phyloP scores from a whole-genome alignment of 2,797 vertebrate genomes.

The Heliangelus exortis region DNA sequence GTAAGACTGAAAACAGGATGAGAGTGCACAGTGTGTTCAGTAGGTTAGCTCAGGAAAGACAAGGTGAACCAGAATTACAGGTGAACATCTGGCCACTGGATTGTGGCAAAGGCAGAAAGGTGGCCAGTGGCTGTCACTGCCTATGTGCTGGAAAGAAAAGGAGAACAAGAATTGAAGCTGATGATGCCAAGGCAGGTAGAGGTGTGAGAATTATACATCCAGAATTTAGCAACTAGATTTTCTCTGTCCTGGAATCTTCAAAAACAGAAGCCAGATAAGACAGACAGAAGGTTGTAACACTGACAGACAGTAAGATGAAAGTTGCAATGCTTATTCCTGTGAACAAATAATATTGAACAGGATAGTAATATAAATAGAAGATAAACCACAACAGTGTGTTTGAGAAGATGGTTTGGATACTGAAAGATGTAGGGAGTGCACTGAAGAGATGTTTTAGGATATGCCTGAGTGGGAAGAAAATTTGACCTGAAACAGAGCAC shows the following conservation, averaged over 20 bases:
- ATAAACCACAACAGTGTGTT: fast-evolving
- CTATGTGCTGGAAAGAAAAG: not conserved
- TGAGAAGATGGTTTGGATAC: not conserved
- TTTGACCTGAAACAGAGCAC: not conserved
- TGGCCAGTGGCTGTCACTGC: not conserved
- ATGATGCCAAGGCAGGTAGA: not conserved
- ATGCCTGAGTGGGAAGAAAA: not conserved
- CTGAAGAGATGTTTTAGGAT: not conserved
- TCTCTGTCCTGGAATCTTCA: not conserved
- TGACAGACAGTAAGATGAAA: not conserved
- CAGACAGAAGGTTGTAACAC: not conserved
- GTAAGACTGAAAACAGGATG: not conserved
- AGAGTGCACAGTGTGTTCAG: not conserved
- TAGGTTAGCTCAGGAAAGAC: not conserved
- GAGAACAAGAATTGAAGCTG: not conserved
- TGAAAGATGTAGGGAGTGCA: fast-evolving
- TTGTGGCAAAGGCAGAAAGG: not conserved
- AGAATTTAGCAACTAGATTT: not conserved
- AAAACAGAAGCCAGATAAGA: not conserved
- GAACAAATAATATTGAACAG: not conserved
- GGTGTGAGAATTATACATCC: not conserved
- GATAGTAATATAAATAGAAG: not conserved
- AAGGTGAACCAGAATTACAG: not conserved
- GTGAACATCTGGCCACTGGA: not conserved
- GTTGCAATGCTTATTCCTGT: not conserved